These are phyloP conservation scores for Gracilinanus agilis DNA, from an alignment of 2,113 vertebrate species.

Conservation along the genomic window DNA sequence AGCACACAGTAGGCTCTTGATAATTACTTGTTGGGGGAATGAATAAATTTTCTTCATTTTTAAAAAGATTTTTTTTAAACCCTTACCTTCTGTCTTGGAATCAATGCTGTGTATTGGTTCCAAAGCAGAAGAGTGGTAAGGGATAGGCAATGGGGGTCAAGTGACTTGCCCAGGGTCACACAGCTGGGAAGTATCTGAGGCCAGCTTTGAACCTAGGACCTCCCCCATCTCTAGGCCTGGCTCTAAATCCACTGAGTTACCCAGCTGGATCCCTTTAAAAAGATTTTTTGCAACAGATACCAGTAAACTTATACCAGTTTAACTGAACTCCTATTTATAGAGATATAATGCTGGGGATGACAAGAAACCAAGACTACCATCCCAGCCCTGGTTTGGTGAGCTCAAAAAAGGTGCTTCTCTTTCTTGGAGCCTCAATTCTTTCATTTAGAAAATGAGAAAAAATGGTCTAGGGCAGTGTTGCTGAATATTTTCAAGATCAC, in stretches of 20 bases:
- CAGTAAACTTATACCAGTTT: not conserved
- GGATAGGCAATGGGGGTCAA: too few relatives aligned
- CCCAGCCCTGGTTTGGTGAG: not conserved
- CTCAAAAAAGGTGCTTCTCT: not conserved
- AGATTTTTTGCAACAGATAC: slow-evolving; percentile 16
- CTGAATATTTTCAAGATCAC: too few relatives aligned
- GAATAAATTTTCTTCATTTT: slow-evolving; percentile 7
- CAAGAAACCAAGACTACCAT: not conserved
- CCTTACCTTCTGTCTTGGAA: too few relatives aligned
- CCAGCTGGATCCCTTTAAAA: too few relatives aligned
- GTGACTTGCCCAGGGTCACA: too few relatives aligned
- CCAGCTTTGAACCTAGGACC: too few relatives aligned
- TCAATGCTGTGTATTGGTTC: too few relatives aligned
- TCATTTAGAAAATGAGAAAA: slow-evolving; percentile 15
- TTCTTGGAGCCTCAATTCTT: slow-evolving; percentile 16
- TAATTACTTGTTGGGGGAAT: not conserved
- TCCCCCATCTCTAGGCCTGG: too few relatives aligned
- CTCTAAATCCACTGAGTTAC: too few relatives aligned
- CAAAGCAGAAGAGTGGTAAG: too few relatives aligned
- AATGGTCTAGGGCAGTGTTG: slow-evolving; percentile 10
- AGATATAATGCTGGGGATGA: not conserved
- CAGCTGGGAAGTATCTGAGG: too few relatives aligned
- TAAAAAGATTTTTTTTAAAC: too few relatives aligned
- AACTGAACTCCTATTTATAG: not conserved
- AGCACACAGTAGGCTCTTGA: not conserved